Base-by-base conservation (phyloP, 1,140 invertebrate genomes). In the Zaprionus camerounensis region DNA sequence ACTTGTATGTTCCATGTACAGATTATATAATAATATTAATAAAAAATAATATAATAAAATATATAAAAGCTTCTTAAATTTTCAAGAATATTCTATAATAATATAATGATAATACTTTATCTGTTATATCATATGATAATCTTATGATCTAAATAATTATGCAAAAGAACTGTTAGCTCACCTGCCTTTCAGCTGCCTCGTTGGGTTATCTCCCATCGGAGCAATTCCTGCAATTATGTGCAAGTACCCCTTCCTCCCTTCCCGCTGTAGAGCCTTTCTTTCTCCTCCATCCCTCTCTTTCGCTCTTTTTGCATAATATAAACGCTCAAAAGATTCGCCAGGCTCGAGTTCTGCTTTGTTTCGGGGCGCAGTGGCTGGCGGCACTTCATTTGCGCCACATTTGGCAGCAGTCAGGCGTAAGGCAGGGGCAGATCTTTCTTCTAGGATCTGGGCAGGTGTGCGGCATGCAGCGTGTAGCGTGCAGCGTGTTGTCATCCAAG, bases 401-500 rank as follows among this genome's bases (percentile, higher is more conserved):
- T 84, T 84, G 56, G 61, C 59, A 41, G 70, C 78, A 82, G 34
- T 71, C 76, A 61, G 72, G 76, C 71, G 64, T 71, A 34, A 63
- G 76, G 41, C 64, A 46, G 41, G n/a, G 41, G 56, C 51, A 38
- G 26, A 44, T 41, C 53, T 67, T 44, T 11, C 38, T 69, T 65
- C 49, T 36, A 28, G 49, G 49, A 56, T 28, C 5, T 4, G 12
- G 44, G 80, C 80, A 83, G 78, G 84, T 80, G 83, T 55, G 57
- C 46, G 62, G 41, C 83, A 63, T 86, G 83, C 80, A 78, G 70
- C 82, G 38, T 72, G 62, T 56, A 34, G 66, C 66, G 34, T 71
- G 74, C 55, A 44, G 13, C 53, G n/a, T 24, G 65, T 49, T 58
- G 64, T 66, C 64, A 67, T 67, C 65, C 46, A 67, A 67, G 65